Conservation (phyloP, 92 coral and sea anemone genomes). For the Porites lobata region DNA sequence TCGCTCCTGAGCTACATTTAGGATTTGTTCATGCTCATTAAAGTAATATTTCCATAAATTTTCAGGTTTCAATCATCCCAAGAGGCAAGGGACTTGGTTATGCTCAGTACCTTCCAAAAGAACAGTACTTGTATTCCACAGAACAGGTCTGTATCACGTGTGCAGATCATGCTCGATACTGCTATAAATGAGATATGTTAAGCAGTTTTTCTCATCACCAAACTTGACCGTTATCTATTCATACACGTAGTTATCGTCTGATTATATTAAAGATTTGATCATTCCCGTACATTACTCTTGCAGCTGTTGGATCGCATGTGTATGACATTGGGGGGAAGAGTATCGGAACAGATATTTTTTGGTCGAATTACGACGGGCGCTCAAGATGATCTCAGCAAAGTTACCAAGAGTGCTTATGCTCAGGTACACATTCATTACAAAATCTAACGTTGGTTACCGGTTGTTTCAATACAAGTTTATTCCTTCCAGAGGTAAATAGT, state of each 20-base stretch:
- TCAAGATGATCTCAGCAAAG: constrained; percentile 98
- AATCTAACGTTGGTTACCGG: no score
- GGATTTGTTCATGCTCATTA: no score
- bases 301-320: constrained; percentile 98
- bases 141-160: constrained; percentile 74
- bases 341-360: constrained; percentile 97
- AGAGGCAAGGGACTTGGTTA: constrained; percentile 99
- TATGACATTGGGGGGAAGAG: constrained; percentile 99
- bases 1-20: no score
- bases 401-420: constrained; percentile 98
- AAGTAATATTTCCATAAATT: no score
- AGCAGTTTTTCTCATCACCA: no score
- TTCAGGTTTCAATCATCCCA: constrained; percentile 97
- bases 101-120: constrained; percentile 98
- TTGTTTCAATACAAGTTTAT: no score
- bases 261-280: no score
- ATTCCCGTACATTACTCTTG: neutral
- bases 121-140: constrained; percentile 89
- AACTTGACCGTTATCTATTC: no score
- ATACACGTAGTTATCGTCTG: neutral
- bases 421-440: constrained; percentile 70
- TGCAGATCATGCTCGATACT: neutral
- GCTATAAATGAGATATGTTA: no score
- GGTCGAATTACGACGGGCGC: constrained; percentile 98
- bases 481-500: no score